Conservation (phyloP, 2,113 vertebrate species). For the Pao palembangensis region DNA sequence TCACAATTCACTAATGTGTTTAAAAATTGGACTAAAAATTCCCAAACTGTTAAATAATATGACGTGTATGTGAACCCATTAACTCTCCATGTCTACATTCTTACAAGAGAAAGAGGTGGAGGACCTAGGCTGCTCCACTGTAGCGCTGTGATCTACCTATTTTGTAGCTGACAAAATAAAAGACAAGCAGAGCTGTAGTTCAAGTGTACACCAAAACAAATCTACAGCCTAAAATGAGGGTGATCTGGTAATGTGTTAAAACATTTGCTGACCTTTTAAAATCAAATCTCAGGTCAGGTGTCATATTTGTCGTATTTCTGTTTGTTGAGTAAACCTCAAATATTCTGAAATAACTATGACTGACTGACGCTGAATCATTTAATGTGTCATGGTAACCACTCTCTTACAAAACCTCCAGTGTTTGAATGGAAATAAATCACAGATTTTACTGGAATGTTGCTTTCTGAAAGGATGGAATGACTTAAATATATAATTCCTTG, state of each 20-base stretch:
- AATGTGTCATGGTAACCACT: neutral
- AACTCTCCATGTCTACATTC: neutral
- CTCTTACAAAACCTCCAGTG: neutral
- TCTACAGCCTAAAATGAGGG: constrained; percentile 18
- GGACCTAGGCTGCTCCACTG: constrained; percentile 26
- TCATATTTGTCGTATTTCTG: too few species aligned
- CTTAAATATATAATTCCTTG: constrained; percentile 14
- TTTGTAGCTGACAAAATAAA: constrained; percentile 30
- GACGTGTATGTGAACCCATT: too few species aligned
- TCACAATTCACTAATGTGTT: neutral
- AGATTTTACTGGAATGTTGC: neutral
- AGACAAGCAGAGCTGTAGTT: constrained; percentile 7
- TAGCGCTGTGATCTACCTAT: constrained; percentile 17
- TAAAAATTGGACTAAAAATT: neutral
- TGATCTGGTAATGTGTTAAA: constrained; percentile 7
- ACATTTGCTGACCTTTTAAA: neutral
- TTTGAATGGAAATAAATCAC: too few species aligned
- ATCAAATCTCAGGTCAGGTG: too few species aligned
- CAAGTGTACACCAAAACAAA: constrained; percentile 14
- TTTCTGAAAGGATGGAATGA: constrained; percentile 42
- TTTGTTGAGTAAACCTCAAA: neutral
- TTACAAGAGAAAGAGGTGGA: constrained; percentile 30
- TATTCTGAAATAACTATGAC: neutral
- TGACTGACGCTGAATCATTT: constrained; percentile 1
- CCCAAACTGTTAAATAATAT: neutral